Evolutionary conservation across 2,797 vertebrate genomes (phyloP).

Genomic region (Parauchenoglanis punctatus): DNA sequence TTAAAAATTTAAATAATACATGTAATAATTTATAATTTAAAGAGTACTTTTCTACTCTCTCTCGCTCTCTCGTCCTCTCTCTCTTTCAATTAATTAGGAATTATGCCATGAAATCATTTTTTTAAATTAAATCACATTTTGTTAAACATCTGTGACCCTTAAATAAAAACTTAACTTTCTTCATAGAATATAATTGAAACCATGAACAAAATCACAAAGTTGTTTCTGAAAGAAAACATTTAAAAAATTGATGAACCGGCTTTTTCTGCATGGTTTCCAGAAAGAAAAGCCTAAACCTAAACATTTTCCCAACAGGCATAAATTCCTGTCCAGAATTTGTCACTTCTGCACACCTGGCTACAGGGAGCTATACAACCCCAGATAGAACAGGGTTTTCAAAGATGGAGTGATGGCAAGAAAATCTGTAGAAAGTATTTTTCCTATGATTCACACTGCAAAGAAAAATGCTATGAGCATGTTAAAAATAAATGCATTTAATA

Average conservation of each 20-base stretch:
- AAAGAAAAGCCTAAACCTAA: not conserved
- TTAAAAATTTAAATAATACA: no score
- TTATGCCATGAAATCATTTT: not conserved
- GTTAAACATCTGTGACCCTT: not conserved
- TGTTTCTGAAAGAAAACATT: not conserved
- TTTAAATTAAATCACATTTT: not conserved
- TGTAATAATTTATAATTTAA: no score
- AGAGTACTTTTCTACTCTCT: not conserved
- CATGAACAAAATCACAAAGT: not conserved
- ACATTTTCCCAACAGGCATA: not conserved
- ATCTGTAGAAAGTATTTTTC: not conserved
- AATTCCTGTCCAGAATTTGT: not conserved
- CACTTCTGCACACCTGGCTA: constrained; percentile 9
- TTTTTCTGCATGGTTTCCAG: not conserved
- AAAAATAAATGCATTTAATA: not conserved
- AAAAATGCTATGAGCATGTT: not conserved
- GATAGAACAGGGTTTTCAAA: not conserved
- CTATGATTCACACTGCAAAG: not conserved
- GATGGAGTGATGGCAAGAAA: not conserved
- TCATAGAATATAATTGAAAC: not conserved
- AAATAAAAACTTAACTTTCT: not conserved
- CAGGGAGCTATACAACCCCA: not conserved
- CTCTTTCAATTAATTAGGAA: not conserved
- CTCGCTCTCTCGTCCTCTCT: not conserved
- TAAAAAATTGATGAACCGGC: not conserved